Evolutionary conservation across 2,888 invertebrate genomes (phyloP).

Genomic region (Sinopyrophorus schimmeli): DNA sequence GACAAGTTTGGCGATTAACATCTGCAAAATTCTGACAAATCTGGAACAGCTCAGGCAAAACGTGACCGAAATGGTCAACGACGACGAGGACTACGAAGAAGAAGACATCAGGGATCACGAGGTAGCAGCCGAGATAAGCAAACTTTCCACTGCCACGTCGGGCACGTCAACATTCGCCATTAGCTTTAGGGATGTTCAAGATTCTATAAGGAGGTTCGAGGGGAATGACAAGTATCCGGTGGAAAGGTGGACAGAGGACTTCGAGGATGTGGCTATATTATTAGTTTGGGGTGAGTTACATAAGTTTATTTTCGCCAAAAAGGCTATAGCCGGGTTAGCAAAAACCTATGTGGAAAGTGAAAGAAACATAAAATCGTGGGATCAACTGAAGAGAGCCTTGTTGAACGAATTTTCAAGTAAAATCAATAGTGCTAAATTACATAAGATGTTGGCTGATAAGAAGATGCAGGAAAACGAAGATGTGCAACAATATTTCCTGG

Average conservation of each 20-base stretch:
- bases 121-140: no score
- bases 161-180: no score
- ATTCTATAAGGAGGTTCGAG: slow-evolving; percentile 34
- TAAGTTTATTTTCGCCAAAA: slow-evolving; percentile 42
- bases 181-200: slow-evolving; percentile 38
- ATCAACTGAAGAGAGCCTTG: slow-evolving; percentile 32
- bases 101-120: no score
- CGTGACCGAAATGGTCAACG: no score
- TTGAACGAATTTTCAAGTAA: slow-evolving; percentile 36
- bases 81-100: no score
- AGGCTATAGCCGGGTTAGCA: slow-evolving; percentile 39
- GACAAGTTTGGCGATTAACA: no score
- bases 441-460: slow-evolving; percentile 32
- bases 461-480: slow-evolving; percentile 46
- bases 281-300: slow-evolving; percentile 40
- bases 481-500: slow-evolving; percentile 47
- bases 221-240: slow-evolving; percentile 37
- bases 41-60: no score
- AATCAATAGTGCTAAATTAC: slow-evolving; percentile 32
- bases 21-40: no score
- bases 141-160: no score
- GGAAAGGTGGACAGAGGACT: slow-evolving; percentile 38
- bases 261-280: slow-evolving; percentile 39
- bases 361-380: slow-evolving; percentile 36
- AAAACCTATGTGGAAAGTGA: slow-evolving; percentile 39